These are phyloP conservation scores for Ormyrus pomaceus DNA, from an alignment of 2,888 invertebrate species.

Conservation along the genomic window DNA sequence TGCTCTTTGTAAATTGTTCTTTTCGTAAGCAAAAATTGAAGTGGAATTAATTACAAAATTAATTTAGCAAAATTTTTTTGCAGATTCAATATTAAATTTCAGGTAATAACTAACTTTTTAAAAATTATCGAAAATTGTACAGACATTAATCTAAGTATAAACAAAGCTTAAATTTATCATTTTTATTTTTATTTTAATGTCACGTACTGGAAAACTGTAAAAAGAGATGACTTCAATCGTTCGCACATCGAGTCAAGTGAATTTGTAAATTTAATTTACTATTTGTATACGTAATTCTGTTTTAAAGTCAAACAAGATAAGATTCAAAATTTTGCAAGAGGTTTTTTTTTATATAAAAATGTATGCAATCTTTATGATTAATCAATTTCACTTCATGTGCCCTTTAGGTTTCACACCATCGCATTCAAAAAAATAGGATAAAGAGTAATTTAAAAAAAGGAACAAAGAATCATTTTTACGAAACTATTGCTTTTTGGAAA, in stretches of 20 bases:
- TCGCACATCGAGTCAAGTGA: not conserved
- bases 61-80: too few species aligned
- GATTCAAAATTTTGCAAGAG: not conserved
- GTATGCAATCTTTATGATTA: not conserved
- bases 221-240: not conserved
- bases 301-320: conserved; percentile 16
- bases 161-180: conserved; percentile 20
- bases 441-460: not conserved
- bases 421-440: not conserved
- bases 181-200: conserved; percentile 7
- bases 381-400: not conserved
- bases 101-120: not conserved
- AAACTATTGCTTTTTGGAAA: conserved; percentile 10
- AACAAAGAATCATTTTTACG: not conserved
- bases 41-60: conserved; percentile 24
- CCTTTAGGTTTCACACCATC: not conserved
- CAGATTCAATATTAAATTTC: too few species aligned
- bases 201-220: not conserved
- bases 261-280: not conserved
- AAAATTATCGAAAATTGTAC: conserved; percentile 10
- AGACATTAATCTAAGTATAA: conserved; percentile 17
- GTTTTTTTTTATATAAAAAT: not conserved
- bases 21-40: conserved; percentile 9
- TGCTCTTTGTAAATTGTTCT: conserved; percentile 27
- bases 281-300: not conserved